phyloP scores from a whole-genome alignment of 1,140 invertebrate genomes.

The Lucilia cuprina region DNA sequence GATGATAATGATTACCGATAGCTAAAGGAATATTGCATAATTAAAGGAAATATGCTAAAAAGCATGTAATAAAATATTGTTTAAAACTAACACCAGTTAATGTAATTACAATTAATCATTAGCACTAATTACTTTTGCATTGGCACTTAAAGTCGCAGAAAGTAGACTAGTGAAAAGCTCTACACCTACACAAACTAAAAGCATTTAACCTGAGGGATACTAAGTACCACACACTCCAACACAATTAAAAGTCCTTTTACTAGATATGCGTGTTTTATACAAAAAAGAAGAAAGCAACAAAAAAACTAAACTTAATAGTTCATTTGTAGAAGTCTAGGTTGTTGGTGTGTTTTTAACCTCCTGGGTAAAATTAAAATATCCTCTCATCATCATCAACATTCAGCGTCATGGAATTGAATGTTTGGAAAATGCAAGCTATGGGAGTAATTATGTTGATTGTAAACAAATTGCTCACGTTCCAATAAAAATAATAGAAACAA shows the following conservation, averaged over 20 bases:
- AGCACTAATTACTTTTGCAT: conserved; percentile 52
- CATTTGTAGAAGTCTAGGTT: not conserved
- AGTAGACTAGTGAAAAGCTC: not conserved
- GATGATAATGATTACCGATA: not conserved
- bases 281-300: conserved; percentile 4
- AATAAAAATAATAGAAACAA: conserved; percentile 39
- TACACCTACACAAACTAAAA: not conserved
- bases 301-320: not conserved
- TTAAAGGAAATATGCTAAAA: not conserved
- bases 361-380: conserved; percentile 45
- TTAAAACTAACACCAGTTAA: conserved; percentile 38
- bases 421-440: conserved; percentile 14
- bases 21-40: not conserved
- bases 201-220: not conserved
- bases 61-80: not conserved
- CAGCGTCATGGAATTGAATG: not conserved
- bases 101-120: conserved; percentile 54
- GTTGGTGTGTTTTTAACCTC: conserved; percentile 46
- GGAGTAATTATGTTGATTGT: conserved; percentile 61
- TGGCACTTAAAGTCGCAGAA: not conserved
- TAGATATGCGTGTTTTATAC: not conserved
- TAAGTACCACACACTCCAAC: not conserved
- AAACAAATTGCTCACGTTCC: conserved; percentile 62
- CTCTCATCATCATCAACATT: conserved; percentile 39
- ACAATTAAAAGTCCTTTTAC: not conserved